Percentiles rank a stretch among this genome's conserved stretches.
These are phyloP conservation scores for Mola mola DNA, from an alignment of 2,113 vertebrate species.

Conservation along the genomic window DNA sequence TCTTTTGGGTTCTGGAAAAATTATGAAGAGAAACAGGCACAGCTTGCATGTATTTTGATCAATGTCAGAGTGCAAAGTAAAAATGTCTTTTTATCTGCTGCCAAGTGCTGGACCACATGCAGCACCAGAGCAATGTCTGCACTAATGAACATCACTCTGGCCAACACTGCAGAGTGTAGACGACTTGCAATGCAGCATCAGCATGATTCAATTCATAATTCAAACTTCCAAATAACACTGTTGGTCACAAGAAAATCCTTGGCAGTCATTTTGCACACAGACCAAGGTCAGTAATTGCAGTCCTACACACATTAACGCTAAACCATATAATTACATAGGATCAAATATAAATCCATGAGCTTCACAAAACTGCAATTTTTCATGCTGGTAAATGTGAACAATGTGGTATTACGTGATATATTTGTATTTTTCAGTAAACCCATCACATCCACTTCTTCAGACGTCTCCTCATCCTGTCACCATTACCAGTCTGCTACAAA, in stretches of 20 bases:
- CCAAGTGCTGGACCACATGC: slow-evolving; percentile 75
- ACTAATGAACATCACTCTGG: slow-evolving; percentile 43
- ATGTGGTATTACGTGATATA: background rate
- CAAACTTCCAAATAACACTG: slow-evolving; percentile 1
- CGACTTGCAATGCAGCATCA: slow-evolving; percentile 31
- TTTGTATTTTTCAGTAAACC: too few species aligned
- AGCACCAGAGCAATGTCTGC: slow-evolving; percentile 51
- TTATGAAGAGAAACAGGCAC: slow-evolving; percentile 76
- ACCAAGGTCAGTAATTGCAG: slow-evolving; percentile 1
- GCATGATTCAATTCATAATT: too few species aligned
- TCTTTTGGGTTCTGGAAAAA: slow-evolving; percentile 79
- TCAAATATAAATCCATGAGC: background rate
- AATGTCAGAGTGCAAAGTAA: slow-evolving; percentile 73
- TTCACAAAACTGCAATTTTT: background rate
- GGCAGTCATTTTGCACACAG: slow-evolving; percentile 14
- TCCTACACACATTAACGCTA: background rate
- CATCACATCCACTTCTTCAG: too few species aligned
- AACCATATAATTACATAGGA: slow-evolving; percentile 17
- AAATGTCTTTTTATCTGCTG: slow-evolving; percentile 78
- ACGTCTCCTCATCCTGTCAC: too few species aligned
- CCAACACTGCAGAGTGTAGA: slow-evolving; percentile 28
- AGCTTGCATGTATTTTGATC: slow-evolving; percentile 82
- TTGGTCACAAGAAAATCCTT: slow-evolving; percentile 3
- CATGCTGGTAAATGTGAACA: background rate
- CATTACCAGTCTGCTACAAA: too few species aligned